Base-by-base conservation (phyloP, 1,140 invertebrate genomes). In the Sminthurides bifidus region DNA sequence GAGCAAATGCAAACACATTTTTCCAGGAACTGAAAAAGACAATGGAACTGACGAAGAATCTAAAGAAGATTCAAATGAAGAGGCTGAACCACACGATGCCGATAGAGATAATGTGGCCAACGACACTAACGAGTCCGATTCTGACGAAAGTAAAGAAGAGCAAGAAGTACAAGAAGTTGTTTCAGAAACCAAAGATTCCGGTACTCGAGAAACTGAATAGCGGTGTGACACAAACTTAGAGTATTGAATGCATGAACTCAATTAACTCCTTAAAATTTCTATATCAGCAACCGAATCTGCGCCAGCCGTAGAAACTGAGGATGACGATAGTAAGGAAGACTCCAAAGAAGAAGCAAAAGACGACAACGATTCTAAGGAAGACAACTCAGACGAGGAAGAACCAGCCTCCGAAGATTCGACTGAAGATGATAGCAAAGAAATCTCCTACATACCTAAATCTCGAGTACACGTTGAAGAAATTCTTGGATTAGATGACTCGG, bases 401-500 rank as follows among this genome's bases (percentile, higher is more conserved):
- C 27, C 33, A 27, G 48, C 41, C 23, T 14, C 12, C 19, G 23
- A 43, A 38, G 44, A 46, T 6, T 15, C 12, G 12, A 6, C 4
- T 23, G 31, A 55, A n/a, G 30, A 56, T 46, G 48, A 29, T n/a
- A n/a, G n/a, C n/a, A n/a, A n/a, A n/a, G 54, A 40, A 26, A 33
- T 52, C 17, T 19, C 27, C 21, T 61, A 61, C 43, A 38, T 45
- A 23, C 48, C 67, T 53, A 75, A 87, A 69, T 78, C 84, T 29
- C 77, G 85, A 50, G 81, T 84, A 51, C 87, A 92, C 64, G 81
- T 93, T 55, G 79, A 79, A 55, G 78, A 87, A 66, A 77, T 92
- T 21, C 70, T 93, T 15, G 82, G 84, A 66, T 67, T 93, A 35
- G 84, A 88, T 57, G 68, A 70, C 31, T 68, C 69, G 15, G 79